phyloP scores from a whole-genome alignment of 1,140 invertebrate genomes.

The Hirudo medicinalis region DNA sequence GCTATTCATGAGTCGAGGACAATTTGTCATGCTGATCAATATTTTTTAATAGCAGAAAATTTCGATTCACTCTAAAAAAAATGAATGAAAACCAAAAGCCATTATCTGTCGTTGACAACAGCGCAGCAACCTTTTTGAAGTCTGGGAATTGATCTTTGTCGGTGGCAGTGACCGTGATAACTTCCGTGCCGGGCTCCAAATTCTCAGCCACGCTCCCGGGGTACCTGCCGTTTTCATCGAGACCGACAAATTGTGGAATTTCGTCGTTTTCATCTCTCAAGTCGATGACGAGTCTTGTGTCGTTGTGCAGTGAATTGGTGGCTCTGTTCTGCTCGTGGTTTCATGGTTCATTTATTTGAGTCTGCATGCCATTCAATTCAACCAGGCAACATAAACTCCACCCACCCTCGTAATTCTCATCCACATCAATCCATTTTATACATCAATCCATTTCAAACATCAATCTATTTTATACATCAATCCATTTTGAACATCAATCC shows the following conservation, averaged over 20 bases:
- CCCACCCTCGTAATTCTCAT: background rate
- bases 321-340: constrained; percentile 21
- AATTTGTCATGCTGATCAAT: constrained; percentile 11
- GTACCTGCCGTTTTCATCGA: constrained; percentile 82
- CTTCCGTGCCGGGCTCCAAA: constrained; percentile 71
- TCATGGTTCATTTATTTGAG: background rate
- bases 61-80: background rate
- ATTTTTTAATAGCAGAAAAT: constrained; percentile 12
- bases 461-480: no score
- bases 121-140: constrained; percentile 21
- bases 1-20: background rate
- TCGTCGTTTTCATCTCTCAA: constrained; percentile 77
- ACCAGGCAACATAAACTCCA: constrained; percentile 7
- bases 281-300: constrained; percentile 57
- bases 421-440: constrained; percentile 15
- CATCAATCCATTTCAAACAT: background rate
- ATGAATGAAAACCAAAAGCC: no score
- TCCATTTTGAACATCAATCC: no score
- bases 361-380: background rate
- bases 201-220: constrained; percentile 61
- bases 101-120: no score
- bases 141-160: constrained; percentile 69
- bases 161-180: constrained; percentile 86
- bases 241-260: constrained; percentile 71
- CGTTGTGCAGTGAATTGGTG: constrained; percentile 21